Conservation (phyloP, 2,797 vertebrate genomes). For the Pseudomugil gertrudae region DNA sequence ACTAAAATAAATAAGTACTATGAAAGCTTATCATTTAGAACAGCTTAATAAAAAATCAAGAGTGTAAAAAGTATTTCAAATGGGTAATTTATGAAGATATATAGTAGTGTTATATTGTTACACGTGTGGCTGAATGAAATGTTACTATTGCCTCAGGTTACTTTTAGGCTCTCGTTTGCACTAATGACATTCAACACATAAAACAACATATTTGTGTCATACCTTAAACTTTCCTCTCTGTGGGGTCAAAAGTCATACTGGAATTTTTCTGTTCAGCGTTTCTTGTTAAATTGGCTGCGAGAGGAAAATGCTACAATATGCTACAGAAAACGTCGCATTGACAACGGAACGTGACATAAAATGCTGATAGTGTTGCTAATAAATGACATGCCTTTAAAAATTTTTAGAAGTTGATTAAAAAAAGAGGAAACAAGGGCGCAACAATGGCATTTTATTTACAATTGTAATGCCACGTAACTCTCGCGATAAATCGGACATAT, state of each 20-base stretch:
- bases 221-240: slow-evolving; percentile 30
- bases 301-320: slow-evolving; percentile 17
- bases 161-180: neutral
- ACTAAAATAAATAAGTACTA: neutral
- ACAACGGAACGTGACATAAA: neutral
- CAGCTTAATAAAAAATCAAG: neutral
- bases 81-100: neutral
- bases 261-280: slow-evolving; percentile 3
- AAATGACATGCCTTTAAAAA: neutral
- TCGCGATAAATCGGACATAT: slow-evolving; percentile 32
- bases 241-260: slow-evolving; percentile 1
- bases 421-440: no score
- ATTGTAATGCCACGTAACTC: neutral
- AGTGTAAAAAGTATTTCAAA: neutral
- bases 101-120: neutral
- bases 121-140: neutral
- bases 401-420: neutral
- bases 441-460: neutral
- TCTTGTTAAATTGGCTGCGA: slow-evolving; percentile 11
- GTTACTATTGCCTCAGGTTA: neutral
- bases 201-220: neutral
- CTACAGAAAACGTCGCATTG: neutral
- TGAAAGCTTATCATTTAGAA: neutral
- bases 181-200: neutral
- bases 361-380: no score